phyloP scores from a whole-genome alignment of 2,888 invertebrate genomes.

The Nebria brevicollis region DNA sequence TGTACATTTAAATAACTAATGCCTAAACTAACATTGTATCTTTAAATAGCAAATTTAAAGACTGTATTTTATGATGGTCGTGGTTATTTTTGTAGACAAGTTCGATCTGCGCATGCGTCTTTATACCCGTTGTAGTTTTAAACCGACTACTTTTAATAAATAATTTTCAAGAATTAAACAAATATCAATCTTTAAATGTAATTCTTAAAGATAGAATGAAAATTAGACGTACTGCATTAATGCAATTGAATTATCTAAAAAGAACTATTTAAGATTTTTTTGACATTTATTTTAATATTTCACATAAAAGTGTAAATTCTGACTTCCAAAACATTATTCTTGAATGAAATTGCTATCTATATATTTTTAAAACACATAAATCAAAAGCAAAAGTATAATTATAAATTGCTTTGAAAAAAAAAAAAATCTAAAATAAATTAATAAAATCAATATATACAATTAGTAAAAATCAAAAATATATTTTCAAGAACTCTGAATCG shows the following conservation, averaged over 20 bases:
- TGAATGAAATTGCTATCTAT: background rate
- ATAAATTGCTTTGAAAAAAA: background rate
- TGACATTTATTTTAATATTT: background rate
- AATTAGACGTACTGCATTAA: background rate
- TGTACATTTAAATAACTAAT: conserved; percentile 13
- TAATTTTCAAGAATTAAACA: background rate
- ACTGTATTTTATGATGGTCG: background rate
- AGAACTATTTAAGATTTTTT: background rate
- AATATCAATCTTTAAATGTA: background rate
- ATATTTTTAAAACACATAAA: background rate
- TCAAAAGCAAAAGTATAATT: background rate
- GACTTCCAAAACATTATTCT: background rate
- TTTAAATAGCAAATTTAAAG: background rate
- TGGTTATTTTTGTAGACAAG: no score
- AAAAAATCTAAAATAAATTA: conserved; percentile 1
- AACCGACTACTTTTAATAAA: no score
- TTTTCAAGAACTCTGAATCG: background rate
- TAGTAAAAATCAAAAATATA: background rate
- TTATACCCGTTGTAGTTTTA: background rate
- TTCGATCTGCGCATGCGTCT: background rate
- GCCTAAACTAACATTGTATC: conserved; percentile 8
- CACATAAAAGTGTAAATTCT: background rate
- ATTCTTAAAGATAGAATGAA: background rate
- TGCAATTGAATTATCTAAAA: background rate
- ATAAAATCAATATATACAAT: background rate